A percentile compares a stretch with the other conserved stretches of the same genome.
Evolutionary conservation across 2,888 invertebrate species (phyloP).

Genomic region (Lasioglossum oenotherae): DNA sequence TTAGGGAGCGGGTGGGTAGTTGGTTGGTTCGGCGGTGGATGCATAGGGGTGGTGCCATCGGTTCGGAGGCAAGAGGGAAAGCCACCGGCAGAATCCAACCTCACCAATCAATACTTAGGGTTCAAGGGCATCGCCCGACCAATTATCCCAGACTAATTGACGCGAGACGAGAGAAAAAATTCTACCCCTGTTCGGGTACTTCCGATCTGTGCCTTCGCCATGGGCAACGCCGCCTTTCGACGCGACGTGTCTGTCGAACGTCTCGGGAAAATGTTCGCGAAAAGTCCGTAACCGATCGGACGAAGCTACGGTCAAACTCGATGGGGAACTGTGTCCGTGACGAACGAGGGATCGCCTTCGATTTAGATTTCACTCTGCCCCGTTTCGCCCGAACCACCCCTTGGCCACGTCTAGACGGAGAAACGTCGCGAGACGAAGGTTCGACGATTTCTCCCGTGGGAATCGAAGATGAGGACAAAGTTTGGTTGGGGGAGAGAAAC

Average conservation of each 20-base stretch:
- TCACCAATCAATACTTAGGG: slow-evolving; percentile 84
- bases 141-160: slow-evolving; percentile 84
- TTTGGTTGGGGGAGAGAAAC: neutral
- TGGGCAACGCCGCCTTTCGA: neutral
- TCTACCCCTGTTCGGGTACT: slow-evolving; percentile 29
- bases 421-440: neutral
- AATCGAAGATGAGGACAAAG: slow-evolving; percentile 15
- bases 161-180: slow-evolving; percentile 69
- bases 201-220: slow-evolving; percentile 35
- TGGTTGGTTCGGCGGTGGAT: slow-evolving; percentile 72
- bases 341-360: neutral
- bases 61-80: slow-evolving; percentile 76
- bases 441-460: slow-evolving; percentile 15
- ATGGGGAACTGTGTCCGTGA: neutral
- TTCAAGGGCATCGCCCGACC: slow-evolving; percentile 84
- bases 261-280: neutral
- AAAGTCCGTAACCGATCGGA: neutral
- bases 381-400: neutral
- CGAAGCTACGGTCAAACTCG: neutral
- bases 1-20: slow-evolving; percentile 63
- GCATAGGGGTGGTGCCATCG: slow-evolving; percentile 75
- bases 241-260: neutral
- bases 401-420: neutral
- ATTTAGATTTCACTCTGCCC: slow-evolving; percentile 2
- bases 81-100: slow-evolving; percentile 80